Conservation (phyloP, 2,888 invertebrate genomes). For the Ophioninae sp. region DNA sequence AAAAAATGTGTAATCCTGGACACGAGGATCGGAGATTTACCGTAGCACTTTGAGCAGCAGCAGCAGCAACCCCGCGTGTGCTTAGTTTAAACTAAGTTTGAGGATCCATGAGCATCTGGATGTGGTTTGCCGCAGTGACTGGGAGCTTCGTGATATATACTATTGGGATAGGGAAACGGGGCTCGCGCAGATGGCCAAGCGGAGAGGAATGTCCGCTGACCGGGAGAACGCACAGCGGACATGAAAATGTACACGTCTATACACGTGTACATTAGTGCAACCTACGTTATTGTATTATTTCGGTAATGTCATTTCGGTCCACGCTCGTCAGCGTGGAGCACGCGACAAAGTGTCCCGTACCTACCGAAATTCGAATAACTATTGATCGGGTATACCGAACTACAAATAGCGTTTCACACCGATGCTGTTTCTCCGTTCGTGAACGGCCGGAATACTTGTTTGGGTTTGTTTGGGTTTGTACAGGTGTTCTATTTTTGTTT, state of each 20-base stretch:
- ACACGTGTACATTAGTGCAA: conserved; percentile 10
- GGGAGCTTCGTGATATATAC: conserved; percentile 29
- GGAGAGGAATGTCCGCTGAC: conserved; percentile 22
- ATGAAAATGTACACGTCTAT: conserved; percentile 12
- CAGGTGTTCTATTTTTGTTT: not conserved
- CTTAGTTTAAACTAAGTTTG: conserved; percentile 47
- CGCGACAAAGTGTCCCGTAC: not conserved
- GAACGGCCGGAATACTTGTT: not conserved
- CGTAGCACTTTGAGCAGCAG: conserved; percentile 12
- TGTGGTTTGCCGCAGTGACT: conserved; percentile 42
- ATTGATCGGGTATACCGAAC: conserved; percentile 1
- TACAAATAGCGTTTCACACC: not conserved
- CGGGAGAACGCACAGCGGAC: not conserved
- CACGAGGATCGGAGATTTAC: conserved; percentile 25
- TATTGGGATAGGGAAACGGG: conserved; percentile 20
- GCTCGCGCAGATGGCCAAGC: conserved; percentile 23
- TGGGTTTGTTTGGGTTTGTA: not conserved
- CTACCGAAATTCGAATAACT: not conserved
- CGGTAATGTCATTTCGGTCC: conserved; percentile 33
- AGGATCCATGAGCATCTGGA: conserved; percentile 40
- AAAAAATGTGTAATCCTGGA: not conserved
- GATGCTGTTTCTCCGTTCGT: not conserved
- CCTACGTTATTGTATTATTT: conserved; percentile 44
- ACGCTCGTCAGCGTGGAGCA: conserved; percentile 11
- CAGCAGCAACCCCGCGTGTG: not conserved